Evolutionary conservation across 2,888 invertebrate genomes (phyloP).

Genomic region (Drosophila eohydei): DNA sequence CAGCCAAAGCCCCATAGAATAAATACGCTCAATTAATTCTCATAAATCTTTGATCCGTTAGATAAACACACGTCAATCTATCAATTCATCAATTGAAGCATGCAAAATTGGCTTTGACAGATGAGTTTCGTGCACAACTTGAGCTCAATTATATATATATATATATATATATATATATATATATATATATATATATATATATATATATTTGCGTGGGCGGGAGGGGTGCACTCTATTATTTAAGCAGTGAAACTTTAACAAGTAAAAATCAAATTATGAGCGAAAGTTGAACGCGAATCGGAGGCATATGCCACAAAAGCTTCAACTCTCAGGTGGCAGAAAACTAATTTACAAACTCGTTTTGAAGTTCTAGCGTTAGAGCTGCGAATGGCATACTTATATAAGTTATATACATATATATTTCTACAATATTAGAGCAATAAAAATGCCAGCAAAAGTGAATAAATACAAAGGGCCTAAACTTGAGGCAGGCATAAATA

Average conservation of each 20-base stretch:
- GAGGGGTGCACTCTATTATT: constrained; percentile 6
- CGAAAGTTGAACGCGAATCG: constrained; percentile 26
- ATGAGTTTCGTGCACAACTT: constrained; percentile 12
- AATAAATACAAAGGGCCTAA: constrained; percentile 55
- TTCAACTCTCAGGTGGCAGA: constrained; percentile 53
- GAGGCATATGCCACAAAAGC: constrained; percentile 25
- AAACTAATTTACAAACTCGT: constrained; percentile 62
- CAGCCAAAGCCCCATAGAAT: constrained; percentile 1
- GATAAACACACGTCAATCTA: constrained; percentile 20
- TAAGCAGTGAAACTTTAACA: constrained; percentile 24
- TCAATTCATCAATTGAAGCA: constrained; percentile 31
- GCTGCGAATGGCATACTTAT: constrained; percentile 34
- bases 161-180: neutral
- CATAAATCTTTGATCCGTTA: constrained; percentile 16
- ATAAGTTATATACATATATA: constrained; percentile 3
- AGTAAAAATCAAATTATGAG: constrained; percentile 27
- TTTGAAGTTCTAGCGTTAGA: constrained; percentile 45
- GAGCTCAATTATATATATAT: constrained; percentile 26
- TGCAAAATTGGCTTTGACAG: constrained; percentile 25
- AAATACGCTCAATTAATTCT: constrained; percentile 19
- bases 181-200: neutral
- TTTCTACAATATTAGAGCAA: constrained; percentile 35
- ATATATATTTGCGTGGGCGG: neutral
- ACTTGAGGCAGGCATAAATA: constrained; percentile 66
- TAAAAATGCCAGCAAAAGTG: constrained; percentile 62